Conservation (phyloP, 2,888 invertebrate species). For the Nomada fucata region DNA sequence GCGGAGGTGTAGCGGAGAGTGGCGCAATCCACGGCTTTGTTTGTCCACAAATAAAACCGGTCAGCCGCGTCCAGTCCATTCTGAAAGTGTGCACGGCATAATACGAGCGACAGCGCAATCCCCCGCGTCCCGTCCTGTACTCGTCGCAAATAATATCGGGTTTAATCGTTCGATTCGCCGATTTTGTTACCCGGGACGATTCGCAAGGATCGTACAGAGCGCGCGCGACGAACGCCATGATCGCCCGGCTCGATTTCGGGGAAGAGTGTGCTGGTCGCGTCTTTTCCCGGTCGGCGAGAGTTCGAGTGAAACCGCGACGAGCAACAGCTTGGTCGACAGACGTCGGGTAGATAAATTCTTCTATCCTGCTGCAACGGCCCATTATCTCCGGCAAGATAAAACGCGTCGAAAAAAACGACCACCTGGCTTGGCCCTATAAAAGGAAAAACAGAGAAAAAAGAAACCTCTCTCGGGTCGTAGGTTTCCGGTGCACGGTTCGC, state of each 20-base stretch:
- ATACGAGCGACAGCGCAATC: slow-evolving; percentile 21
- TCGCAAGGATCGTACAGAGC: background rate
- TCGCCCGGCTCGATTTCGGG: too few species aligned
- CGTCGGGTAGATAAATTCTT: slow-evolving; percentile 19
- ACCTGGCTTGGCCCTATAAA: background rate
- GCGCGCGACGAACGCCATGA: too few species aligned
- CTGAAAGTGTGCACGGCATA: slow-evolving; percentile 50
- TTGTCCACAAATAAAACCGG: slow-evolving; percentile 48
- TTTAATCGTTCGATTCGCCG: slow-evolving; percentile 19
- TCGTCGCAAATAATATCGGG: slow-evolving; percentile 21
- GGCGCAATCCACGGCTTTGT: slow-evolving; percentile 42
- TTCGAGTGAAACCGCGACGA: background rate
- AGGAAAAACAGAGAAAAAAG: background rate
- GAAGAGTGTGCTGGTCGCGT: too few species aligned
- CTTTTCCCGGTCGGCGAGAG: background rate
- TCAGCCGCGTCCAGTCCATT: slow-evolving; percentile 16
- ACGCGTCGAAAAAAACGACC: background rate
- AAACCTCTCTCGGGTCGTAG: background rate
- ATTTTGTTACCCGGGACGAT: background rate
- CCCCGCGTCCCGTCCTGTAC: background rate
- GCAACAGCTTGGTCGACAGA: slow-evolving; percentile 28
- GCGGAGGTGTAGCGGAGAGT: slow-evolving; percentile 19
- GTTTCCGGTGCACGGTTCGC: slow-evolving; percentile 11
- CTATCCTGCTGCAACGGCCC: slow-evolving; percentile 16
- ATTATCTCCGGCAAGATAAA: slow-evolving; percentile 35